Conservation (phyloP, 2,797 vertebrate species). For the Eulemur rubriventer region DNA sequence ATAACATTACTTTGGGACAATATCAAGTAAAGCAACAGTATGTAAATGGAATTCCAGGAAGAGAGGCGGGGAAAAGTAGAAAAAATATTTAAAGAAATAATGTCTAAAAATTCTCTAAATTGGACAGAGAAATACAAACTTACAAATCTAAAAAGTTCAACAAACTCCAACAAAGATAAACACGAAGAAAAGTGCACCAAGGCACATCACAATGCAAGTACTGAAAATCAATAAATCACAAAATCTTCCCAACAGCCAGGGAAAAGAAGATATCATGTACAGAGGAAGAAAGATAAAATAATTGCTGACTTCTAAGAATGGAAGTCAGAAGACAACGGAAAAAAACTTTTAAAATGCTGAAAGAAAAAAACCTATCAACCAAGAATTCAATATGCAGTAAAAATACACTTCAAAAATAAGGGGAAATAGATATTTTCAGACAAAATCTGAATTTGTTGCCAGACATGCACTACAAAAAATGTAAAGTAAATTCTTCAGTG, state of each 20-base stretch:
- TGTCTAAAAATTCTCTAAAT: background rate
- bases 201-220: background rate
- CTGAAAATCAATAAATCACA: background rate
- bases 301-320: background rate
- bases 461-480: background rate
- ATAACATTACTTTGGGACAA: background rate
- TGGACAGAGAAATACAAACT: background rate
- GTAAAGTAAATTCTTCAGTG: background rate
- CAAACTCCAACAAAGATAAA: background rate
- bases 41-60: background rate
- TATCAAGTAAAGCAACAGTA: background rate
- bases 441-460: background rate
- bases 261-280: background rate
- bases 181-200: background rate
- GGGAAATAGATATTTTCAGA: background rate
- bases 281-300: background rate
- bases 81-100: constrained; percentile 2
- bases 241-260: background rate
- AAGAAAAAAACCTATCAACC: background rate
- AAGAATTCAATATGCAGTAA: background rate
- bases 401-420: background rate
- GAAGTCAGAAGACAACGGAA: background rate
- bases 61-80: background rate
- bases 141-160: background rate
- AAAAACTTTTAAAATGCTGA: background rate